phyloP scores from a whole-genome alignment of 2,888 invertebrate genomes.

The Eupeodes latifasciatus region DNA sequence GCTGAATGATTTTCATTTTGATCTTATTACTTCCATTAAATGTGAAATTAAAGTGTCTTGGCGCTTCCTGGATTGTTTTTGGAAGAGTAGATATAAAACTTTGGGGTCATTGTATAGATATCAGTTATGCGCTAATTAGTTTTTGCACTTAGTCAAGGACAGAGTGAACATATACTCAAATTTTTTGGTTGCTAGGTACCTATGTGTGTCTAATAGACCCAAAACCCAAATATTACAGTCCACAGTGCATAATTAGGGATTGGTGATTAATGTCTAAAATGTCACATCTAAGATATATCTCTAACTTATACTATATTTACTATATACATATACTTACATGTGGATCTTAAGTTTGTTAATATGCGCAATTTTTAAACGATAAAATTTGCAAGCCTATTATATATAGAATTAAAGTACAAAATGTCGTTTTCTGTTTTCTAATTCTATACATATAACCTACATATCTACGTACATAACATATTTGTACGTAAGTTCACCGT shows the following conservation, averaged over 20 bases:
- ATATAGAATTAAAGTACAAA: neutral
- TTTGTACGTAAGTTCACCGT: neutral
- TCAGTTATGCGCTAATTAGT: neutral
- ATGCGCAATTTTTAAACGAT: constrained; percentile 15
- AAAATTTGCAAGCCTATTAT: neutral
- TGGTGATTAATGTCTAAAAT: neutral
- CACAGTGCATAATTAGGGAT: neutral
- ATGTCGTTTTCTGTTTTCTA: constrained; percentile 3
- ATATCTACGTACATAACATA: neutral
- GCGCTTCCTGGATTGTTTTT: neutral
- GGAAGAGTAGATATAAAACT: neutral
- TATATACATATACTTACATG: too few species aligned
- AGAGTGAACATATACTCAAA: too few species aligned
- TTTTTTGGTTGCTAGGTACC: neutral
- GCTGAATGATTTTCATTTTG: constrained; percentile 9
- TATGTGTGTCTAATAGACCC: neutral
- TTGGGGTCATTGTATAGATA: constrained; percentile 9
- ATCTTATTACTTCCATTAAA: constrained; percentile 5
- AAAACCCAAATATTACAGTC: neutral
- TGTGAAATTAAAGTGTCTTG: neutral
- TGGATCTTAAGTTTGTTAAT: neutral
- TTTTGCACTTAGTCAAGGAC: neutral
- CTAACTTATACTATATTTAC: neutral
- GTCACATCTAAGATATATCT: neutral
- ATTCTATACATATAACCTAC: neutral